Evolutionary conservation across 2,797 vertebrate species (phyloP), one percentile per base, ranked within the genome.

Genomic region (Cossypha niveicapilla): DNA sequence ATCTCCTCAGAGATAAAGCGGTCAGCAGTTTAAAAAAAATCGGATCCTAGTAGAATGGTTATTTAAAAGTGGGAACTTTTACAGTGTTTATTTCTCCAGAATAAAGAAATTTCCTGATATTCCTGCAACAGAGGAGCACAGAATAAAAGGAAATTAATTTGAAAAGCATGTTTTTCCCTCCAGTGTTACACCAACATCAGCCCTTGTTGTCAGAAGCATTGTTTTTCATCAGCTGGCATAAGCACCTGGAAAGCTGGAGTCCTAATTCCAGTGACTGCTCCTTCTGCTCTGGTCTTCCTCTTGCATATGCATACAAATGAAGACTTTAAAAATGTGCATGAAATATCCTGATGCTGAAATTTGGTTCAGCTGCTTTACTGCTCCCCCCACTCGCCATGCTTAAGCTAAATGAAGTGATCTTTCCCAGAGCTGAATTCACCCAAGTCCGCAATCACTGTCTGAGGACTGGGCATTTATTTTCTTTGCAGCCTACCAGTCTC

Each of bases 311-410:
- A 28, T 18, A 62, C 32, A 86, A 77, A 82, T 73, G 53, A 60
- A 76, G 12, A 53, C 11, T 48, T 78, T 41, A 66, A 72, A 39
- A 75, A 75, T n/a, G 9, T 3, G 8, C 28, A 61, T 39, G 34
- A 57, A 88, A 79, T 44, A 62, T 37, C 78, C 56, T 63, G 67
- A 15, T 60, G 48, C 27, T 78, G 80, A 71, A 81, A 73, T 14
- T 61, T 7, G 7, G 16, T 71, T 73, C 83, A 76, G 60, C 71
- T 92, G 63, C 24, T 45, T 77, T 92, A 68, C 57, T 88, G 21
- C 47, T 73, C 10, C 12, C 6, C 34, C 5, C 6, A 3, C 9
- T 8, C 0, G 0, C 25, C 2, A 5, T 54, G 41, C 67, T 34
- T 45, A 30, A 86, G 19, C 41, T 76, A 70, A 63, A 67, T 37